Base-by-base conservation (phyloP, 2,888 invertebrate genomes). In the Colletes collaris region DNA sequence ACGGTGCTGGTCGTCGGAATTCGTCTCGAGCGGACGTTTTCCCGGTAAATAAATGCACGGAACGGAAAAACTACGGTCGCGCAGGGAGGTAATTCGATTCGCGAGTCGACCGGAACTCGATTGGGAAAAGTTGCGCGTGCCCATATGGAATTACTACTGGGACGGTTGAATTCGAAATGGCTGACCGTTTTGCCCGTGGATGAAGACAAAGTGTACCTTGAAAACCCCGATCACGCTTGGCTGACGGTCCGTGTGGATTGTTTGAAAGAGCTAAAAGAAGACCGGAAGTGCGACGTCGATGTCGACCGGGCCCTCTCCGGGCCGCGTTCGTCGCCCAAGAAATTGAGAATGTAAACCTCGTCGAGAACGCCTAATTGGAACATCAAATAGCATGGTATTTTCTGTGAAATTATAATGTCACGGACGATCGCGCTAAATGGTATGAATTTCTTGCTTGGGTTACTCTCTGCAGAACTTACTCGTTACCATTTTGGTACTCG, bases 121-220 rank as follows among this genome's bases (percentile, higher is more conserved):
- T 85, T 83, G 83, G 72, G 81, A 81, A 64, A 79, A 85, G 84
- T 83, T 81, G 62, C 69, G 52, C 70, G 75, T 59, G 70, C 64
- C 83, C 83, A 79, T 83, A 83, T 79, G 76, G 72, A 83, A 84
- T 84, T 76, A 68, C 83, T 69, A 79, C 46, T 44, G 72, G 78
- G 71, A 70, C 71, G 78, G 73, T 1, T 62, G 69, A 82, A 76
- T 78, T 73, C 77, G 73, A 81, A 64, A 68, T 81, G 66, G 74
- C 67, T 67, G 73, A 78, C 74, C 76, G 81, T 76, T 76, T 63
- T 74, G 79, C 58, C 60, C 76, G 44, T n/a, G 49, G 37, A 70
- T 56, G 74, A 76, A 76, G 76, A 74, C 66, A 62, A 74, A 66
- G 73, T 76, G 49, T 53, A 55, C 53, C 44, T 6, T 60, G 55